Evolutionary conservation across 2,888 invertebrate genomes (phyloP).

Genomic region (Hydraecia micacea): DNA sequence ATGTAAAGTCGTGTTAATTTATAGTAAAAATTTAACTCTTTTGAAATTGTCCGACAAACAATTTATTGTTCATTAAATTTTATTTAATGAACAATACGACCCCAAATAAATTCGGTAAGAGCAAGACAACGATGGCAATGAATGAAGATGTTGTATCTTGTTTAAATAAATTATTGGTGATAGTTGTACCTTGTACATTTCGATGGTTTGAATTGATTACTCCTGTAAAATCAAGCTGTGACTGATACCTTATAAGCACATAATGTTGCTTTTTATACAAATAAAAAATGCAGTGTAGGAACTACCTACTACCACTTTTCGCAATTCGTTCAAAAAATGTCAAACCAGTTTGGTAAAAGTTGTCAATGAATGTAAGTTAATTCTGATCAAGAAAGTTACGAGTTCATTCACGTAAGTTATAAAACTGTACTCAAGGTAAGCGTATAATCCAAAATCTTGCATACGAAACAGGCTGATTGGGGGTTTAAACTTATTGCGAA

Average conservation of each 20-base stretch:
- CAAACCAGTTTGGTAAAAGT: constrained; percentile 15
- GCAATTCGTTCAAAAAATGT: constrained; percentile 8
- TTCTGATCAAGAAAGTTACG: constrained; percentile 6
- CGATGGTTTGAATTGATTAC: constrained; percentile 14
- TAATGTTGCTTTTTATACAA: constrained; percentile 51
- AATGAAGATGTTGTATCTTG: too few relatives aligned
- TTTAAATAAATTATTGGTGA: background rate
- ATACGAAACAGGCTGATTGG: constrained; percentile 20
- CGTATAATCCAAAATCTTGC: background rate
- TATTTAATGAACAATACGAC: too few relatives aligned
- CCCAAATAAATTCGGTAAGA: background rate
- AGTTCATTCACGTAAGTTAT: background rate
- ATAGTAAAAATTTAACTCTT: background rate
- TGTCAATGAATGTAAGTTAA: constrained; percentile 16
- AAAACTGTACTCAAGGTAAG: constrained; percentile 31
- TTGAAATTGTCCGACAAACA: too few relatives aligned
- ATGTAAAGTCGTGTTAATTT: background rate
- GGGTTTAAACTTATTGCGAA: constrained; percentile 2
- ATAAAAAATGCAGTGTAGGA: background rate
- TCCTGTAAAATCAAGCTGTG: constrained; percentile 8
- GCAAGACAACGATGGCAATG: background rate
- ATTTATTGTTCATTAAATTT: background rate
- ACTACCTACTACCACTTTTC: background rate
- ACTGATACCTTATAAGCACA: constrained; percentile 38
- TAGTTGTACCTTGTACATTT: constrained; percentile 55